phyloP scores from a whole-genome alignment of 2,797 vertebrate genomes.

The Haliaeetus vocifer region DNA sequence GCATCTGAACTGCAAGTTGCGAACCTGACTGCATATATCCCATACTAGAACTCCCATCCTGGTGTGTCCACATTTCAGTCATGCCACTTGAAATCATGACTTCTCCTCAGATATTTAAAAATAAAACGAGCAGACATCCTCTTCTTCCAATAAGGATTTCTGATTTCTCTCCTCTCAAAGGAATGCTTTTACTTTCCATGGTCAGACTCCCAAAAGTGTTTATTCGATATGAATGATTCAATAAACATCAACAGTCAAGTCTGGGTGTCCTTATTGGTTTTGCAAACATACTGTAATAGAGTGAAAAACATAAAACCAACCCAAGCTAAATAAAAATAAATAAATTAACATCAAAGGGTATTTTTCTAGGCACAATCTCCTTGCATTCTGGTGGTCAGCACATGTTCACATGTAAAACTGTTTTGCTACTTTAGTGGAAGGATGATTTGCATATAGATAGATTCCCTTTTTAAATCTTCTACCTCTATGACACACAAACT shows the following conservation, averaged over 20 bases:
- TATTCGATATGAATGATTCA: neutral
- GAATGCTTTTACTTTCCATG: neutral
- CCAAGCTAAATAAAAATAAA: neutral
- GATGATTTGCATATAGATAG: neutral
- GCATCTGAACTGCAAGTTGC: neutral
- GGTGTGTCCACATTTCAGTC: neutral
- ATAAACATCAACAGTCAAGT: conserved; percentile 22
- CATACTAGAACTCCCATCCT: neutral
- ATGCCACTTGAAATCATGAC: neutral
- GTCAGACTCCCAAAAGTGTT: neutral
- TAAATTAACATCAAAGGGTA: neutral
- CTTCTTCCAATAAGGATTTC: neutral
- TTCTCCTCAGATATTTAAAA: neutral
- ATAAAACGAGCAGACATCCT: neutral
- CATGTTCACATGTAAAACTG: neutral
- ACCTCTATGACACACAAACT: conserved; percentile 22
- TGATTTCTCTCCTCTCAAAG: neutral
- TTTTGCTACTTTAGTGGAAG: neutral
- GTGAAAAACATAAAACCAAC: neutral
- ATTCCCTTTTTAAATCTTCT: neutral
- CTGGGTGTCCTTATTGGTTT: neutral
- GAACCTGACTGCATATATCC: neutral
- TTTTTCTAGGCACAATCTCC: neutral
- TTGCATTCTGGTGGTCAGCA: neutral
- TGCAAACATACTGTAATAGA: neutral